phyloP scores from a whole-genome alignment of 2,797 vertebrate species.

The Cirrhinus molitorella region DNA sequence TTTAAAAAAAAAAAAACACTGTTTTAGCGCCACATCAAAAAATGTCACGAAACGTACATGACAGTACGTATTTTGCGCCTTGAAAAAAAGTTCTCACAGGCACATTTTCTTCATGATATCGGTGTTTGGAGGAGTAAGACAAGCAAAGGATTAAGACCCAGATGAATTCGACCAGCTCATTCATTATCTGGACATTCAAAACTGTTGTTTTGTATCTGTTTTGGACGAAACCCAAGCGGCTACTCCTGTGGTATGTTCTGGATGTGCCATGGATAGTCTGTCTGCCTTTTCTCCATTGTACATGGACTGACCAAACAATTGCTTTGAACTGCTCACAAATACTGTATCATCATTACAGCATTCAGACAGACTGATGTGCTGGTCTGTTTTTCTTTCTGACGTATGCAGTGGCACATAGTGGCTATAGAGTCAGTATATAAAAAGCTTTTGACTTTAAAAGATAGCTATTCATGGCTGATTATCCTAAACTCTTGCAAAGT shows the following conservation, averaged over 20 bases:
- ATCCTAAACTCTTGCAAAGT: neutral
- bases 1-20: no score
- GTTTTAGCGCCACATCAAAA: no score
- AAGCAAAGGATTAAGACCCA: no score
- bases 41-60: no score
- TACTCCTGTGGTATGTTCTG: slow-evolving; percentile 39
- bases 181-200: slow-evolving; percentile 47
- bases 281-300: slow-evolving; percentile 60
- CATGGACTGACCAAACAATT: slow-evolving; percentile 56
- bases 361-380: slow-evolving; percentile 24
- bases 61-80: no score
- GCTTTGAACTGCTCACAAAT: slow-evolving; percentile 38
- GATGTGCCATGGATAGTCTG: slow-evolving; percentile 55
- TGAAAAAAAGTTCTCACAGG: no score
- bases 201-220: slow-evolving; percentile 72
- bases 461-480: neutral
- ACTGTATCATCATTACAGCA: slow-evolving; percentile 48
- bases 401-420: slow-evolving; percentile 11
- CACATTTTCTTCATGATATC: no score
- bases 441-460: neutral
- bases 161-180: neutral
- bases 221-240: slow-evolving; percentile 72
- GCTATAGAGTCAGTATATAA: neutral
- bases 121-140: neutral
- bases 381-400: slow-evolving; percentile 29